Evolutionary conservation across 2,797 vertebrate genomes (phyloP).

Genomic region (Danio kyathit): DNA sequence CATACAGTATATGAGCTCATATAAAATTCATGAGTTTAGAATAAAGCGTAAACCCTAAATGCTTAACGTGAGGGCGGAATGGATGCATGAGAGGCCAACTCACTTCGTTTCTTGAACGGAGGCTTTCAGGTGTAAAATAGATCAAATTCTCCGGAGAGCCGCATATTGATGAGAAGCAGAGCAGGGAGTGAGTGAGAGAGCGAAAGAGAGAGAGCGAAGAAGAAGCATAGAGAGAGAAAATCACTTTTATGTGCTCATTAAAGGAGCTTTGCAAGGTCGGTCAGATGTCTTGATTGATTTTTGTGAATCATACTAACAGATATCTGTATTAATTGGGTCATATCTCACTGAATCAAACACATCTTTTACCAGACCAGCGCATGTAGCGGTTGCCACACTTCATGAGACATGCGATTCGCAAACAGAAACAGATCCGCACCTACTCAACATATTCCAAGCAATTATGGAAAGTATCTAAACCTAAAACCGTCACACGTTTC

Average conservation of each 20-base stretch:
- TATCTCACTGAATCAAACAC: background rate
- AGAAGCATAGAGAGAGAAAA: background rate
- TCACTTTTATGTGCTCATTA: constrained; percentile 44
- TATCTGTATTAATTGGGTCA: background rate
- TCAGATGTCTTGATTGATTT: background rate
- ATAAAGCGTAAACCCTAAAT: constrained; percentile 13
- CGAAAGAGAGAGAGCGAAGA: background rate
- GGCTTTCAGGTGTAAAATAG: constrained; percentile 38
- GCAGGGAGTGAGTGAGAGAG: constrained; percentile 14
- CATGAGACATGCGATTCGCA: background rate
- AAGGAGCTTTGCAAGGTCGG: constrained; percentile 24
- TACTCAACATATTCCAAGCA: background rate
- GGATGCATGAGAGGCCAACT: constrained; percentile 13
- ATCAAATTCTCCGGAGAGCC: constrained; percentile 38
- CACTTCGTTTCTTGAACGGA: constrained; percentile 18
- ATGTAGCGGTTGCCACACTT: background rate
- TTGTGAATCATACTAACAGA: constrained; percentile 6
- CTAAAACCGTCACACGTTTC: background rate
- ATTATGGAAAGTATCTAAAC: background rate
- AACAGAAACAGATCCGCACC: background rate
- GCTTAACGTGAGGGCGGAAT: constrained; percentile 5
- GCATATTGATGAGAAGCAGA: constrained; percentile 48
- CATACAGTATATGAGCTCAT: constrained; percentile 15
- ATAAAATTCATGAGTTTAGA: constrained; percentile 35
- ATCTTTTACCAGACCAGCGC: background rate